Conservation (phyloP, 2,888 invertebrate species). For the Drosophila affinis region DNA sequence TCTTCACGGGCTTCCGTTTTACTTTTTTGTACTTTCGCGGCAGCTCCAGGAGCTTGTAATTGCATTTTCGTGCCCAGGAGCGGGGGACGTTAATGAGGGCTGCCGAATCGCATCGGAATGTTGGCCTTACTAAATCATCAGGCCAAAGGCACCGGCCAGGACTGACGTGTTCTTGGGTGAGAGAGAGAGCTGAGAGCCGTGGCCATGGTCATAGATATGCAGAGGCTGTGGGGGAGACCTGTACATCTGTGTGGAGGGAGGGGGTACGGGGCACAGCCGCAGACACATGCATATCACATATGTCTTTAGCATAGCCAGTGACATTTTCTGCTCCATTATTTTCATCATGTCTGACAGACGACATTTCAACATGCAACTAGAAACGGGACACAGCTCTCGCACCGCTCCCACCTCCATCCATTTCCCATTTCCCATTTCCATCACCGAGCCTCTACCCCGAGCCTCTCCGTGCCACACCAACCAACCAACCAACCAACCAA, state of each 20-base stretch:
- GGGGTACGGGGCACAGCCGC: not conserved
- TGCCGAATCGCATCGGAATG: slow-evolving; percentile 64
- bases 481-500: slow-evolving; percentile 49
- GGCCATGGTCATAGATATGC: slow-evolving; percentile 23
- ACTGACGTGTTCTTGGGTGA: slow-evolving; percentile 54
- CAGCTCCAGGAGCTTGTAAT: slow-evolving; percentile 10
- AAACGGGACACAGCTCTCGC: slow-evolving; percentile 42
- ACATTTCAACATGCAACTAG: slow-evolving; percentile 75
- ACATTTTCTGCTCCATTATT: slow-evolving; percentile 79
- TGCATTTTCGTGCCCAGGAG: slow-evolving; percentile 36
- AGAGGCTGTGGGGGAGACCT: slow-evolving; percentile 22
- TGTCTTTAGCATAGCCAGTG: slow-evolving; percentile 70
- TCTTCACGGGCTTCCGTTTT: slow-evolving; percentile 3
- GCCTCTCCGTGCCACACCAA: not conserved
- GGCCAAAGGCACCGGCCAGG: slow-evolving; percentile 52
- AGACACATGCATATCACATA: slow-evolving; percentile 37
- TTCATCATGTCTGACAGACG: slow-evolving; percentile 79
- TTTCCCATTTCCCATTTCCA: slow-evolving; percentile 8
- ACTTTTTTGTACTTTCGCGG: slow-evolving; percentile 6
- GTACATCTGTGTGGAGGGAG: slow-evolving; percentile 7
- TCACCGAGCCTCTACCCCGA: not conserved
- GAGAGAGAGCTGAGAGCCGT: not conserved
- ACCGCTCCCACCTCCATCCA: slow-evolving; percentile 22
- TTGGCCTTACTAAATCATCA: slow-evolving; percentile 74
- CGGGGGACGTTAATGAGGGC: slow-evolving; percentile 50